Percentiles rank a stretch among this genome's conserved stretches.
Evolutionary conservation across 2,888 invertebrate species (phyloP).

Genomic region (Plebejus argus): DNA sequence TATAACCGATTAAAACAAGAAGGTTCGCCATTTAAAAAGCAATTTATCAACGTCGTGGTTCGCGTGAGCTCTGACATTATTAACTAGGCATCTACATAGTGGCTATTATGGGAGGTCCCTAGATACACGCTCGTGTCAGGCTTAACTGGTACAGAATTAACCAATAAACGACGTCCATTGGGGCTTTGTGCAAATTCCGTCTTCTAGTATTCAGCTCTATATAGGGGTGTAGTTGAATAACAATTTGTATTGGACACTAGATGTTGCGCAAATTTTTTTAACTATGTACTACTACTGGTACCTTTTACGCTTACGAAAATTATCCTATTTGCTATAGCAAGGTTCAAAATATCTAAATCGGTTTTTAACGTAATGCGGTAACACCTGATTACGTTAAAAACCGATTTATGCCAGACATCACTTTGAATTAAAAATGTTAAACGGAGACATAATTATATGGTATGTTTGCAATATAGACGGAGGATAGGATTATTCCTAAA

Average conservation of each 20-base stretch:
- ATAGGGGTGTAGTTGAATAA: neutral
- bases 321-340: too few species aligned
- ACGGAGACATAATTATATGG: too few species aligned
- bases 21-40: neutral
- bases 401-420: too few species aligned
- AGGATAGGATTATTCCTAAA: too few species aligned
- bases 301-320: too few species aligned
- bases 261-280: neutral
- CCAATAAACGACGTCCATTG: slow-evolving; percentile 6
- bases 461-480: too few species aligned
- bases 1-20: neutral
- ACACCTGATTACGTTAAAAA: too few species aligned
- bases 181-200: slow-evolving; percentile 4
- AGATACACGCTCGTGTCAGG: slow-evolving; percentile 3
- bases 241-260: neutral
- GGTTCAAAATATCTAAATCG: too few species aligned
- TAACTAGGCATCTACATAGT: neutral
- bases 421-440: too few species aligned
- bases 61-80: slow-evolving; percentile 11
- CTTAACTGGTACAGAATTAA: slow-evolving; percentile 15
- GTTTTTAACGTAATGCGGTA: too few species aligned
- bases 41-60: slow-evolving; percentile 6
- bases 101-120: slow-evolving; percentile 9
- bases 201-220: neutral
- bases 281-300: too few species aligned